These are phyloP conservation scores for Priocnemis perturbator DNA, from an alignment of 2,888 invertebrate species.

Conservation along the genomic window DNA sequence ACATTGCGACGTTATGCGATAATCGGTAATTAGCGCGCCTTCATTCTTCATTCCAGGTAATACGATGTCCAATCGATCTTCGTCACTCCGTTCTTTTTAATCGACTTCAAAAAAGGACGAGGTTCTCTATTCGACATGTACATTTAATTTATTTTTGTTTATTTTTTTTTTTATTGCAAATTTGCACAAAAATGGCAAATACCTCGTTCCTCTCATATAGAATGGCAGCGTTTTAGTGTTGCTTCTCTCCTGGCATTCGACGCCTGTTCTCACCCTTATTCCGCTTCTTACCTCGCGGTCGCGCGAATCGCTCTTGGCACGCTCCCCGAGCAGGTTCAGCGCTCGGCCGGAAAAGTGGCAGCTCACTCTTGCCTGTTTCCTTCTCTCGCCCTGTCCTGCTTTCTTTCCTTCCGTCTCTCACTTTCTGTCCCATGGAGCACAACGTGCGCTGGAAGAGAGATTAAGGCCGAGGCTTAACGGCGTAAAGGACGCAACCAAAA, in stretches of 20 bases:
- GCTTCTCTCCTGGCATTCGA: constrained; percentile 6
- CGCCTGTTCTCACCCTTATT: constrained; percentile 18
- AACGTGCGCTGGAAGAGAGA: not conserved
- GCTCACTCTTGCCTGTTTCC: not conserved
- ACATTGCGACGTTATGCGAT: too few species aligned
- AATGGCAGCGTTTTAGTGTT: not conserved
- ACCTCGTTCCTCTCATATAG: too few species aligned
- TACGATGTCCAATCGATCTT: not conserved
- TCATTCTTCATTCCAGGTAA: too few species aligned
- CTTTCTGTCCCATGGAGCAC: not conserved
- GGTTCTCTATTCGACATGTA: too few species aligned
- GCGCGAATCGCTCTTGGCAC: constrained; percentile 42
- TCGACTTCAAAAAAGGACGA: too few species aligned
- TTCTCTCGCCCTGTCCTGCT: not conserved
- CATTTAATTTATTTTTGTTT: not conserved
- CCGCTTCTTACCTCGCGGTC: constrained; percentile 5
- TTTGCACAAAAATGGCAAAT: not conserved
- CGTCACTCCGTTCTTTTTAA: not conserved
- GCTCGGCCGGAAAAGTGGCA: constrained; percentile 58
- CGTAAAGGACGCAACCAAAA: not conserved
- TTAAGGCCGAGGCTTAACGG: not conserved
- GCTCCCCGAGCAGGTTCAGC: constrained; percentile 23
- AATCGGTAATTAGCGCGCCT: too few species aligned
- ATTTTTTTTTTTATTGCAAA: constrained; percentile 8
- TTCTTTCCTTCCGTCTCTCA: not conserved